Conservation (phyloP, 2,113 vertebrate species). For the Dicaeum eximium region DNA sequence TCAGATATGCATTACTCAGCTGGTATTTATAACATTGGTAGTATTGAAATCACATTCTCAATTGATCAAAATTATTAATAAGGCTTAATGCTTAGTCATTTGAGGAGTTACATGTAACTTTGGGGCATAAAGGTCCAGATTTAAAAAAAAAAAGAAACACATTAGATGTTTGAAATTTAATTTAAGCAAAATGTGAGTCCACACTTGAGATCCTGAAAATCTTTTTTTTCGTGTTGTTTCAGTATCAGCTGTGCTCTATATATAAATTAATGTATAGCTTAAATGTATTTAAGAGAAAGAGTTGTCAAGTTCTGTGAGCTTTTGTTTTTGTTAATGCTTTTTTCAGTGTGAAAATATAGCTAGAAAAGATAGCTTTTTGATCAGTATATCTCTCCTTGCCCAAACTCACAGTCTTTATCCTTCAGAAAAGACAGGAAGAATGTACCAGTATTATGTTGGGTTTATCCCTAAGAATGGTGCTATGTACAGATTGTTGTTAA, state of each 20-base stretch:
- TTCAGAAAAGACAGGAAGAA: background rate
- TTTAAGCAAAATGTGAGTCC: background rate
- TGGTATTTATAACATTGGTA: background rate
- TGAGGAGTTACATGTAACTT: background rate
- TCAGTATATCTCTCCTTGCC: background rate
- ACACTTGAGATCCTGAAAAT: background rate
- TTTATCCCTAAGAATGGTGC: background rate
- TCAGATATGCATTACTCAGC: background rate
- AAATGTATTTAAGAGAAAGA: background rate
- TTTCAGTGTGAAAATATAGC: background rate
- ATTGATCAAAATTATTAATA: background rate
- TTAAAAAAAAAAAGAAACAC: background rate
- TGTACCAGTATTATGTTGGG: background rate
- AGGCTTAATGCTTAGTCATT: background rate
- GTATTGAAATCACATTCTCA: background rate
- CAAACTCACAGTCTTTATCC: background rate
- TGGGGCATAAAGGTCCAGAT: background rate
- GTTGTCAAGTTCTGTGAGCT: background rate
- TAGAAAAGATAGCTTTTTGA: background rate
- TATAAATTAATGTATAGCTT: background rate
- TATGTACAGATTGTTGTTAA: rapidly evolving
- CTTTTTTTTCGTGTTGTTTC: background rate
- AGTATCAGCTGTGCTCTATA: background rate
- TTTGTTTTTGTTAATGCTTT: background rate
- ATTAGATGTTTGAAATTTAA: background rate